Percentiles rank a stretch among this genome's conserved stretches.
phyloP scores from a whole-genome alignment of 2,113 vertebrate genomes.

The Helogale parvula region DNA sequence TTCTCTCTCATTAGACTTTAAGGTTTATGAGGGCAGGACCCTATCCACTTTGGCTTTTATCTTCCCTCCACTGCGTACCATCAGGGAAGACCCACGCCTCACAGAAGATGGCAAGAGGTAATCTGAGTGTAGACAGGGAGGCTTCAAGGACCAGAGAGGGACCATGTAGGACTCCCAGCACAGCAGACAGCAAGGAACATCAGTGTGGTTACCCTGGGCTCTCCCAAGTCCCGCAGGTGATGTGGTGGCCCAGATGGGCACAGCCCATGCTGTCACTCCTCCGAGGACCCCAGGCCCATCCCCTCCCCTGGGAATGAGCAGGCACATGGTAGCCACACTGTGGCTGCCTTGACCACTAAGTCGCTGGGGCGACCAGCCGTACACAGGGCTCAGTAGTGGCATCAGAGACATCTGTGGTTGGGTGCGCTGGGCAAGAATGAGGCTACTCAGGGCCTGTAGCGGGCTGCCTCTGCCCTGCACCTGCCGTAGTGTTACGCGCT shows the following conservation, averaged over 20 bases:
- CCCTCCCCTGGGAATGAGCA: not conserved
- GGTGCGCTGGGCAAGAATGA: too few species aligned
- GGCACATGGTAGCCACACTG: fast-evolving
- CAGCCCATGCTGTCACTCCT: fast-evolving
- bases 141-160: not conserved
- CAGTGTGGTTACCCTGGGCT: fast-evolving
- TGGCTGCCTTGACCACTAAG: not conserved
- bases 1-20: not conserved
- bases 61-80: not conserved
- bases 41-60: not conserved
- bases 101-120: not conserved
- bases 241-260: not conserved
- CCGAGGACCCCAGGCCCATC: not conserved
- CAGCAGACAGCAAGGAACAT: too few species aligned
- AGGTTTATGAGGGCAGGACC: not conserved
- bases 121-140: not conserved
- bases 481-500: fast-evolving
- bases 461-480: not conserved
- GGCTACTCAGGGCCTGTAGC: fast-evolving
- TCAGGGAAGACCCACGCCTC: not conserved
- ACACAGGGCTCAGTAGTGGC: not conserved
- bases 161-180: fast-evolving
- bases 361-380: not conserved
- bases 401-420: not conserved
- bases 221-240: fast-evolving